Evolutionary conservation across 2,113 vertebrate species (phyloP).

Genomic region (Okapia johnstoni): DNA sequence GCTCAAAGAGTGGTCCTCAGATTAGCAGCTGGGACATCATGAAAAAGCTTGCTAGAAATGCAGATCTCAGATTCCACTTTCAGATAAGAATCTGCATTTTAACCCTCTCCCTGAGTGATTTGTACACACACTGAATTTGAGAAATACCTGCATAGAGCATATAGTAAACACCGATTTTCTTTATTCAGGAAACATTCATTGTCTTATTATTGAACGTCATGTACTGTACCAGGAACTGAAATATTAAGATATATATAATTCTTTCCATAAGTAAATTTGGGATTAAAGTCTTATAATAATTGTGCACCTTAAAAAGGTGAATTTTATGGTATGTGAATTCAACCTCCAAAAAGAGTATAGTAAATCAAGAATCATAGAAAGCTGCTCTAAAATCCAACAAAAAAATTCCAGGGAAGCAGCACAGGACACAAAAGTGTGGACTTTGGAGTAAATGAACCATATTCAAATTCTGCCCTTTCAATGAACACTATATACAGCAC

Average conservation of each 20-base stretch:
- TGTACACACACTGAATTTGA: not conserved
- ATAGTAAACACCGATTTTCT: not conserved
- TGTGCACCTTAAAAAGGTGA: not conserved
- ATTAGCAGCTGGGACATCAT: not conserved
- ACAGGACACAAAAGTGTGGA: not conserved
- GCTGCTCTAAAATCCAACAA: not conserved
- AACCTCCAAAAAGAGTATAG: not conserved
- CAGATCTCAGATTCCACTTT: not conserved
- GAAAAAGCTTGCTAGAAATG: not conserved
- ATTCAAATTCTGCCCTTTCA: not conserved
- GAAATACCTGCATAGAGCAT: not conserved
- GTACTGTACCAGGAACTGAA: not conserved
- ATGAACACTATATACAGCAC: not conserved
- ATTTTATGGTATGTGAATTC: not conserved
- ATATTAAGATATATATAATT: not conserved
- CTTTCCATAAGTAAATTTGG: not conserved
- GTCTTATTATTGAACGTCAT: not conserved
- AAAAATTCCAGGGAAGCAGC: not conserved
- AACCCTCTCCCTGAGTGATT: not conserved
- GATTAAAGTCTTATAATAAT: not conserved
- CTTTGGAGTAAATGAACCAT: not conserved
- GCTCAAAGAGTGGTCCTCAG: not conserved
- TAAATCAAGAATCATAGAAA: not conserved
- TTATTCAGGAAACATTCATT: not conserved
- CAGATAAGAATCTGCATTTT: not conserved